Conservation (phyloP, 2,888 invertebrate species). For the Scaptomyza caliginosa region DNA sequence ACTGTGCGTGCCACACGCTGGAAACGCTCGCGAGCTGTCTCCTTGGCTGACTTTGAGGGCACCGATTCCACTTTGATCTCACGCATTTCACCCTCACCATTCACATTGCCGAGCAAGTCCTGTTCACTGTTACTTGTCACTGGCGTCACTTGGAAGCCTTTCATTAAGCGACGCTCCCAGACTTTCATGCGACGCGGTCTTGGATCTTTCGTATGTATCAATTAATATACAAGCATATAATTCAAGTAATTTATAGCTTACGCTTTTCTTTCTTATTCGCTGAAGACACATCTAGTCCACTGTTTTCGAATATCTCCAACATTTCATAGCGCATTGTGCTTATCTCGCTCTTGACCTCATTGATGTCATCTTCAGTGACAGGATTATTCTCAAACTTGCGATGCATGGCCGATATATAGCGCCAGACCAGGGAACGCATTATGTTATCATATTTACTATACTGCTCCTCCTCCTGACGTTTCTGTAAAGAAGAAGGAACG, state of each 20-base stretch:
- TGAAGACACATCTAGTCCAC: slow-evolving; percentile 93
- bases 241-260: slow-evolving; percentile 81
- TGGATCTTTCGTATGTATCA: slow-evolving; percentile 85
- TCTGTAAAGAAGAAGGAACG: slow-evolving; percentile 50
- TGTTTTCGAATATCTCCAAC: slow-evolving; percentile 93
- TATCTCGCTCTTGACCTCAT: slow-evolving; percentile 97
- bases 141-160: slow-evolving; percentile 93
- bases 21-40: slow-evolving; percentile 87
- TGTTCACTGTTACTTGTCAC: slow-evolving; percentile 86
- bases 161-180: slow-evolving; percentile 95
- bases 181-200: slow-evolving; percentile 91
- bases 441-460: slow-evolving; percentile 91
- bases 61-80: slow-evolving; percentile 80
- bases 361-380: slow-evolving; percentile 96
- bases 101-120: slow-evolving; percentile 82
- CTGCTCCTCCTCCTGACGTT: slow-evolving; percentile 87
- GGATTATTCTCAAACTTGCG: slow-evolving; percentile 92
- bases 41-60: slow-evolving; percentile 69
- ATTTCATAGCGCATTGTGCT: slow-evolving; percentile 96
- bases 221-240: background rate
- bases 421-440: slow-evolving; percentile 95
- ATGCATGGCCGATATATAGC: slow-evolving; percentile 95
- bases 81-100: slow-evolving; percentile 78
- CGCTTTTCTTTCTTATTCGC: slow-evolving; percentile 90
- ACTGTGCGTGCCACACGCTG: slow-evolving; percentile 90